Conservation (phyloP, 2,888 invertebrate species). For the Mycalesis mineus region DNA sequence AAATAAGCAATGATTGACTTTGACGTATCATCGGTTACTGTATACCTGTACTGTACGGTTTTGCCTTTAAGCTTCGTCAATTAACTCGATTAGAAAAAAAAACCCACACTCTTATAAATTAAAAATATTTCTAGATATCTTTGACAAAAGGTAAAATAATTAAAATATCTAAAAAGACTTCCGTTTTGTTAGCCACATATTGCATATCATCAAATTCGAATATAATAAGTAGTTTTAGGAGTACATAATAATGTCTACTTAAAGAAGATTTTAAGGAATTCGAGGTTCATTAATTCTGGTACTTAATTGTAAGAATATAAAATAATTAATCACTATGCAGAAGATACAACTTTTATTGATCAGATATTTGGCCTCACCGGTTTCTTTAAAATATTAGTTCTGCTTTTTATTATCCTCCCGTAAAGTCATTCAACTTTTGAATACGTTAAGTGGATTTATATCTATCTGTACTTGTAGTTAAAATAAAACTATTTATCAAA, state of each 20-base stretch:
- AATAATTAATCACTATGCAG: neutral
- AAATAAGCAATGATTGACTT: too few relatives aligned
- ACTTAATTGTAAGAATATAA: neutral
- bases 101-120: too few relatives aligned
- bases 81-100: too few relatives aligned
- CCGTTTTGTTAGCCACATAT: too few relatives aligned
- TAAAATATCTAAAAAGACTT: too few relatives aligned
- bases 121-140: too few relatives aligned
- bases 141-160: too few relatives aligned
- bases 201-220: neutral
- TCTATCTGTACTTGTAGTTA: neutral
- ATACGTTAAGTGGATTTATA: neutral
- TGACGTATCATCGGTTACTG: too few relatives aligned
- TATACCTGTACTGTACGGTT: too few relatives aligned
- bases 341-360: constrained; percentile 2
- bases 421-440: constrained; percentile 9
- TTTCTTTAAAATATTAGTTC: neutral
- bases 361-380: neutral
- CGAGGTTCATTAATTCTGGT: neutral
- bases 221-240: neutral
- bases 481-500: neutral
- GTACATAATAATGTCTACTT: neutral
- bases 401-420: constrained; percentile 1
- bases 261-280: neutral
- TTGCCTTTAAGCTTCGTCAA: too few relatives aligned